Conservation (phyloP, 2,113 vertebrate species). For the Cyanoderma ruficeps region DNA sequence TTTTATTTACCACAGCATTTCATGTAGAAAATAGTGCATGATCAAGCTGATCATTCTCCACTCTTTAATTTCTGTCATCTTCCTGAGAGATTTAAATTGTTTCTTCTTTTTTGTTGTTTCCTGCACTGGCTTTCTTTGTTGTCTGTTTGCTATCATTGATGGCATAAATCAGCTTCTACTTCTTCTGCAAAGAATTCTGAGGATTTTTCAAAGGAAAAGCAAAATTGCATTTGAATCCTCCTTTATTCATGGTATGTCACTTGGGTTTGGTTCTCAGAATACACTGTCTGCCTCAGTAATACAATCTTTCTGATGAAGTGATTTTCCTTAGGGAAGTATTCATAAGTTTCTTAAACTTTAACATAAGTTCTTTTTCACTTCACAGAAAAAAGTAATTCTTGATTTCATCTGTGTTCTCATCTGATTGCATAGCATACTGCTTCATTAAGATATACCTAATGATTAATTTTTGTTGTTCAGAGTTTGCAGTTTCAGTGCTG, state of each 20-base stretch:
- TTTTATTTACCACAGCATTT: not conserved
- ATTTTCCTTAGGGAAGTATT: not conserved
- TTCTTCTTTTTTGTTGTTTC: slow-evolving; percentile 42
- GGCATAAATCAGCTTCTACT: slow-evolving; percentile 39
- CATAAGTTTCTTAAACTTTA: not conserved
- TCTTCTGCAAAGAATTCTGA: slow-evolving; percentile 46
- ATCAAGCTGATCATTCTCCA: not conserved
- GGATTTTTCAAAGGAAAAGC: slow-evolving; percentile 52
- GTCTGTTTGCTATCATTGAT: slow-evolving; percentile 41
- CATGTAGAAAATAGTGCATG: not conserved
- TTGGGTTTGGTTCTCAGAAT: slow-evolving; percentile 26
- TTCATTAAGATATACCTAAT: not conserved
- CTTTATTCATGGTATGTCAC: slow-evolving; percentile 33
- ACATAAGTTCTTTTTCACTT: not conserved
- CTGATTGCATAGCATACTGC: not conserved
- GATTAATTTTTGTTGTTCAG: not conserved
- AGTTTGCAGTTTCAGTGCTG: not conserved
- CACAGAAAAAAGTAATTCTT: not conserved
- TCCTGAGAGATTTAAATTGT: not conserved
- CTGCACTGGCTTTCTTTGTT: slow-evolving; percentile 37
- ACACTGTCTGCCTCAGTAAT: not conserved
- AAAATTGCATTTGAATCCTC: slow-evolving; percentile 43
- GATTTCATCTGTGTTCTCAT: not conserved
- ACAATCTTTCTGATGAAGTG: not conserved
- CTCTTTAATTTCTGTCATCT: not conserved